phyloP scores from a whole-genome alignment of 2,888 invertebrate genomes.

The Chorisops tibialis region DNA sequence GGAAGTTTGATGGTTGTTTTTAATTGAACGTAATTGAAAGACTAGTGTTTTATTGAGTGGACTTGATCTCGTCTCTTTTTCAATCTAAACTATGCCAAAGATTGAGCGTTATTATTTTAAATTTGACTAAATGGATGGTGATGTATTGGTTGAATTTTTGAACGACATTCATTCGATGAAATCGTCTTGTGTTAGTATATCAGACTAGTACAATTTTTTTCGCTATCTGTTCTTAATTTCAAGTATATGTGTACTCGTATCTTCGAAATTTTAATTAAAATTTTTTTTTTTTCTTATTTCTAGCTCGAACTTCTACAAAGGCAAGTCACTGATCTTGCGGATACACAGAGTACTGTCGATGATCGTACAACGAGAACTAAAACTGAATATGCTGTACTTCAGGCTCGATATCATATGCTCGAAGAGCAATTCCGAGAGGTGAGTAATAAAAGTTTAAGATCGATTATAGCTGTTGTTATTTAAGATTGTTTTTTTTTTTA shows the following conservation, averaged over 20 bases:
- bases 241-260: no score
- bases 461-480: no score
- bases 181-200: conserved; percentile 48
- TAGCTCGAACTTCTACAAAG: conserved; percentile 91
- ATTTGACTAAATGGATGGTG: conserved; percentile 42
- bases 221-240: conserved; percentile 5
- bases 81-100: no score
- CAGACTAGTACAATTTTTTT: neutral
- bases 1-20: conserved; percentile 13
- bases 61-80: no score
- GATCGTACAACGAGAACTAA: conserved; percentile 86
- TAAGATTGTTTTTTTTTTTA: no score
- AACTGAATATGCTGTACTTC: conserved; percentile 88
- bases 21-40: conserved; percentile 24
- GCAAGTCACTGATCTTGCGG: conserved; percentile 84
- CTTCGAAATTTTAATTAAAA: neutral
- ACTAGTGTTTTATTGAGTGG: neutral
- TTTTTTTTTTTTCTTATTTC: conserved; percentile 37
- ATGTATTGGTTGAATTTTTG: conserved; percentile 47
- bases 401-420: conserved; percentile 85
- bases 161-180: conserved; percentile 49
- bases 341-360: conserved; percentile 82
- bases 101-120: no score
- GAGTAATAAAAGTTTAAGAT: no score
- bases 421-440: conserved; percentile 76